Evolutionary conservation across 2,797 vertebrate genomes (phyloP).

Genomic region (Hirundo rustica): DNA sequence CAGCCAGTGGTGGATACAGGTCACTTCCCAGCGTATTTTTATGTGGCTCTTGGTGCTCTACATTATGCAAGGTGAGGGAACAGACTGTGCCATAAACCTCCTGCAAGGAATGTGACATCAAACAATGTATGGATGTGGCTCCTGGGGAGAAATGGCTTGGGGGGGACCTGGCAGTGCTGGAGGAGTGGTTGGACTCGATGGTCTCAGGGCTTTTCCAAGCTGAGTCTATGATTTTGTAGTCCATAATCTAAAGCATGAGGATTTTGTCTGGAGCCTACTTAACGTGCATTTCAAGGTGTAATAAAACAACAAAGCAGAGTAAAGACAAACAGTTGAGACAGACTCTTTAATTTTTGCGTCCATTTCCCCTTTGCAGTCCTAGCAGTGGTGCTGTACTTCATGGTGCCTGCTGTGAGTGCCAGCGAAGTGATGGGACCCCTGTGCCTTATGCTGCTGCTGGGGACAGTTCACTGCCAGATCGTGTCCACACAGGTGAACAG

Average conservation of each 20-base stretch:
- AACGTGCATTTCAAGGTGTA: background rate
- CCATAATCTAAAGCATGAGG: background rate
- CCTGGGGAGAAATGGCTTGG: background rate
- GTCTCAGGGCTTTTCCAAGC: background rate
- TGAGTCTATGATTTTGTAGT: background rate
- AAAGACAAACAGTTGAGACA: background rate
- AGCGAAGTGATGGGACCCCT: conserved; percentile 90
- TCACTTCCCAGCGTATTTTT: conserved; percentile 90
- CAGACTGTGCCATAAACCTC: background rate
- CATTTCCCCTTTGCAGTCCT: conserved; percentile 76
- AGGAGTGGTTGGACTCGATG: background rate
- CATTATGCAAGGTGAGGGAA: conserved; percentile 87
- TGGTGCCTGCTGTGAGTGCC: conserved; percentile 84
- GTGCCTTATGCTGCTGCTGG: conserved; percentile 97
- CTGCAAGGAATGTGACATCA: background rate
- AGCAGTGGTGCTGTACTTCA: conserved; percentile 83
- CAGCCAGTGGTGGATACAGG: conserved; percentile 97
- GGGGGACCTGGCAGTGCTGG: background rate
- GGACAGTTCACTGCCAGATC: conserved; percentile 97
- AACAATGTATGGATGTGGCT: background rate
- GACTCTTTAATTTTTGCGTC: background rate
- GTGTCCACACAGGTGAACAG: conserved; percentile 92
- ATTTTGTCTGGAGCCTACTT: background rate
- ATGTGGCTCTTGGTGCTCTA: conserved; percentile 90
- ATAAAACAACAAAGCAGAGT: background rate